Evolutionary conservation across 2,888 invertebrate species (phyloP), one percentile per base, ranked within the genome.

Genomic region (Sialis lutaria): DNA sequence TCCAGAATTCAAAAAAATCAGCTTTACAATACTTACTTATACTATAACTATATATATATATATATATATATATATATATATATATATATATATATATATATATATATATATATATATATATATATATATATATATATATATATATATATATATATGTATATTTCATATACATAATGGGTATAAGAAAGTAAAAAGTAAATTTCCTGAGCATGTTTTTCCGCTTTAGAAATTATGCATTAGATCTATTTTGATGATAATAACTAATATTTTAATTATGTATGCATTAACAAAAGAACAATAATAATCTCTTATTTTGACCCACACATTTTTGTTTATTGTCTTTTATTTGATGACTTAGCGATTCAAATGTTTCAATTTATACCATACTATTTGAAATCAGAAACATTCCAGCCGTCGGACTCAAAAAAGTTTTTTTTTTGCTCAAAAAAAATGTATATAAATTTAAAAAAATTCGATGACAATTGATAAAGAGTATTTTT

Each of bases 1-100:
- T n/a, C 35, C 4, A 35, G 4, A 34, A 7, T 9, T 6, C 6
- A 34, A 34, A 9, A 34, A 34, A 34, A 34, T 34, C 34, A 34
- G 9, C 9, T 9, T 34, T 7, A 6, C 6, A 6, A 9, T 9
- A 34, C 34, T 34, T 34, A 9, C 34, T 34, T 10, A 6, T 44
- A 8, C 12, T 10, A 44, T 6, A 32, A 6, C 9, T 9, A 8
- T 10, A 31, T 44, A 44, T 44, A 44, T 44, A 44, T 44, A 44
- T 44, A 44, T 44, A 44, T 44, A 44, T 44, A 44, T 44, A 44
- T 44, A 44, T 44, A 44, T 44, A 44, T 44, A 44, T 44, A 44
- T 44, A 44, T 44, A 44, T 44, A 44, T 44, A 44, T 44, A 44
- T 44, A 44, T 44, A 44, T 44, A 44, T 44, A 44, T 44, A 44